These are phyloP conservation scores for Coenobita brevimanus DNA, from an alignment of 1,140 invertebrate genomes.

Conservation along the genomic window DNA sequence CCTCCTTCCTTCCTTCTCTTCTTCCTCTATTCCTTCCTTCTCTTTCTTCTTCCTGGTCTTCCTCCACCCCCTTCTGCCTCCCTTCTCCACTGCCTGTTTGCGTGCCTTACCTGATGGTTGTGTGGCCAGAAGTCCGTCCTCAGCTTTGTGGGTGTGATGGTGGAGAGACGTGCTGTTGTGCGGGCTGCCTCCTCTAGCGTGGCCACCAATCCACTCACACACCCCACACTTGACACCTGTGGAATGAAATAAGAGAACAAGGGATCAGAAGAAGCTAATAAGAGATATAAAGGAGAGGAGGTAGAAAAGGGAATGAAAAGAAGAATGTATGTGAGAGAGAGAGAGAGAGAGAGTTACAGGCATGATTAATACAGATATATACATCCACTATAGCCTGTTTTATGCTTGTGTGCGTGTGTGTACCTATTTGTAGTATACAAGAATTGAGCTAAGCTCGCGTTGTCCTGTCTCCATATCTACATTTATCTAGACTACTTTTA, in stretches of 20 bases:
- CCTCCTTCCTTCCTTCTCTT: no score
- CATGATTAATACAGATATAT: background rate
- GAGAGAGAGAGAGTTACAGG: background rate
- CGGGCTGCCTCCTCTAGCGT: slow-evolving; percentile 57
- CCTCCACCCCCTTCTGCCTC: background rate
- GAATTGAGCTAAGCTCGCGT: no score
- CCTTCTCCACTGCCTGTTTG: background rate
- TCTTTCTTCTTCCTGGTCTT: background rate
- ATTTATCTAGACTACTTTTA: no score
- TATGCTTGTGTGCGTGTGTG: no score
- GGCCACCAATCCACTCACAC: slow-evolving; percentile 57
- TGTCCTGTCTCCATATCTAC: no score
- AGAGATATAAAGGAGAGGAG: background rate
- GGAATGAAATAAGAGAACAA: background rate
- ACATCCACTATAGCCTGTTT: no score
- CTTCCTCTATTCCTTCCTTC: no score
- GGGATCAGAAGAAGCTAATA: background rate
- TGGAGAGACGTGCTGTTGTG: slow-evolving; percentile 56
- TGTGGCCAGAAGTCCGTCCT: slow-evolving; percentile 65
- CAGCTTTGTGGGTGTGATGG: slow-evolving; percentile 53
- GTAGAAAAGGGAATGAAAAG: background rate
- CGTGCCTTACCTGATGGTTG: slow-evolving; percentile 51
- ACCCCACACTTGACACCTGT: slow-evolving; percentile 47
- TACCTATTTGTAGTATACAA: no score
- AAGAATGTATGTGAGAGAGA: background rate